A percentile compares a stretch with the other conserved stretches of the same genome.
These are phyloP conservation scores for Octodonta nipae DNA, from an alignment of 2,888 invertebrate genomes.

Conservation along the genomic window DNA sequence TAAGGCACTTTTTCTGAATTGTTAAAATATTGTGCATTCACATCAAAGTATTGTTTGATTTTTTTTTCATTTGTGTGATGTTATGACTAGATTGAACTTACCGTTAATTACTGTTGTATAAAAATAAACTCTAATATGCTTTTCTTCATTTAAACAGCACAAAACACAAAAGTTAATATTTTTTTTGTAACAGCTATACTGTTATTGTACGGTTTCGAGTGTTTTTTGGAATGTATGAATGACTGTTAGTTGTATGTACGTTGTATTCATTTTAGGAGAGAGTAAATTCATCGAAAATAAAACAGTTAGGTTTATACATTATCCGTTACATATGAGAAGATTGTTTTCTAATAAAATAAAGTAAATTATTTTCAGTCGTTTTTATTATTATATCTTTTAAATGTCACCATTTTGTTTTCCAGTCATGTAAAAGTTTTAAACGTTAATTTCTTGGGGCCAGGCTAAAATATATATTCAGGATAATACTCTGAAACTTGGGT, in stretches of 20 bases:
- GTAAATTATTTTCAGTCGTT: too few relatives aligned
- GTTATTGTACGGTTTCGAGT: slow-evolving; percentile 16
- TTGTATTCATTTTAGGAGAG: slow-evolving; percentile 14
- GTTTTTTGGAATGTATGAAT: slow-evolving; percentile 17
- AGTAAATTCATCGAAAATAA: slow-evolving; percentile 9
- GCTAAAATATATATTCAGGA: too few relatives aligned
- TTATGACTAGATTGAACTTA: background rate
- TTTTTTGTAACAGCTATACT: slow-evolving; percentile 9
- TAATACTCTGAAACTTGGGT: too few relatives aligned
- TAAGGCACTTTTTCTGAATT: background rate
- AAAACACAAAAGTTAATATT: slow-evolving; percentile 12
- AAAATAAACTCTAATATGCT: slow-evolving; percentile 5
- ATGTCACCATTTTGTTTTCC: too few relatives aligned
- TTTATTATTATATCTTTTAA: too few relatives aligned
- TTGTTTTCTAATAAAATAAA: slow-evolving; percentile 20
- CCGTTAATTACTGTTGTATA: slow-evolving; percentile 1
- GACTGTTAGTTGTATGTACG: slow-evolving; percentile 17
- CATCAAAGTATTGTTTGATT: background rate
- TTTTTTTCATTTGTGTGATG: background rate
- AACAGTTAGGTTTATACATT: background rate
- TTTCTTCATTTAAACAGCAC: slow-evolving; percentile 10
- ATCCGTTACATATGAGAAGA: slow-evolving; percentile 6
- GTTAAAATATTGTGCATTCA: background rate
- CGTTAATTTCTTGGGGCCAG: too few relatives aligned
- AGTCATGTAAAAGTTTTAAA: too few relatives aligned